Conservation (phyloP, 2,797 vertebrate genomes). For the Xiphophorus birchmanni region DNA sequence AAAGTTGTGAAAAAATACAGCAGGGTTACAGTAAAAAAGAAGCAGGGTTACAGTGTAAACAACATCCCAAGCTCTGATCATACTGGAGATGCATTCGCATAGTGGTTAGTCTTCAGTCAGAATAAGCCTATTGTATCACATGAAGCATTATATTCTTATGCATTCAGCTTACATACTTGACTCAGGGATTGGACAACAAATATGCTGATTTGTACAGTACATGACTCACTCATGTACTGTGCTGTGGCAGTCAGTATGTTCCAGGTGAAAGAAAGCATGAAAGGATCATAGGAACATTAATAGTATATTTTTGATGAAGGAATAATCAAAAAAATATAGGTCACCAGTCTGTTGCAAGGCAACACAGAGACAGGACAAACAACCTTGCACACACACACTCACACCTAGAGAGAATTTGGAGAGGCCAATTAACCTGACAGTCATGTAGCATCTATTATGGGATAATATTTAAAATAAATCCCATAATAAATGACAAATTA, state of each 20-base stretch:
- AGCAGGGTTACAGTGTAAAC: not conserved
- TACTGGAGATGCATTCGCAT: not conserved
- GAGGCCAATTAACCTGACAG: too few relatives aligned
- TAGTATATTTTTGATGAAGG: too few relatives aligned
- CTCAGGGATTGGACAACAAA: not conserved
- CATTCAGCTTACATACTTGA: not conserved
- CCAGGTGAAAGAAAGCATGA: not conserved
- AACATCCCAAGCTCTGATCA: not conserved
- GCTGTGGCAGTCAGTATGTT: not conserved
- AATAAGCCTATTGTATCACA: not conserved
- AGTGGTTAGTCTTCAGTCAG: not conserved
- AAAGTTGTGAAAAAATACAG: not conserved
- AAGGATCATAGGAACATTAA: too few relatives aligned
- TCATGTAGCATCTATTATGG: too few relatives aligned
- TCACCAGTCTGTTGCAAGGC: too few relatives aligned
- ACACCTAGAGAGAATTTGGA: too few relatives aligned
- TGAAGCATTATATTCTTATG: not conserved
- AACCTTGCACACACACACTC: too few relatives aligned
- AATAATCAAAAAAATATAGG: too few relatives aligned
- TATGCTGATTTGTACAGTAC: not conserved
- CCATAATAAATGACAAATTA: not conserved
- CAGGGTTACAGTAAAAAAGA: not conserved
- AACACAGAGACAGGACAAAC: too few relatives aligned
- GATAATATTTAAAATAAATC: not conserved
- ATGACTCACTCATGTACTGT: not conserved